Evolutionary conservation across 2,797 vertebrate genomes (phyloP).

Genomic region (Salarias fasciatus): DNA sequence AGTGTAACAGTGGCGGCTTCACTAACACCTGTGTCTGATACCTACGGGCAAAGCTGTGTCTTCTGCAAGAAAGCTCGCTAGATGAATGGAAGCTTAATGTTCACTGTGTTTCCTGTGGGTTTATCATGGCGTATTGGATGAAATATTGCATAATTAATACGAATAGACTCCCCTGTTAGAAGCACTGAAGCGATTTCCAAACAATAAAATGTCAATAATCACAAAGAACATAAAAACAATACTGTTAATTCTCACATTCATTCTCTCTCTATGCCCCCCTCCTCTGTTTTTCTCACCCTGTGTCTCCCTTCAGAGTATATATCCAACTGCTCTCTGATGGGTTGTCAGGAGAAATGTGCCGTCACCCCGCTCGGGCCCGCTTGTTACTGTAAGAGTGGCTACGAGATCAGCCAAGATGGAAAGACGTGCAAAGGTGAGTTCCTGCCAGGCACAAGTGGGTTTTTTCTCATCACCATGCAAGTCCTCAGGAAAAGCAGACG

Average conservation of each 20-base stretch:
- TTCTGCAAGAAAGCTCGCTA: conserved; percentile 21
- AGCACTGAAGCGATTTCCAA: neutral
- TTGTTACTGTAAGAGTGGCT: conserved; percentile 94
- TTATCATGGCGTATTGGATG: conserved; percentile 14
- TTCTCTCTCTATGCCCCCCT: neutral
- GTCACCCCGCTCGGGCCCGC: conserved; percentile 84
- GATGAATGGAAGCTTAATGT: conserved; percentile 26
- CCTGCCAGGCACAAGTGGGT: neutral
- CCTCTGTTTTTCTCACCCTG: neutral
- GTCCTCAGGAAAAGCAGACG: neutral
- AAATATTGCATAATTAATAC: conserved; percentile 30
- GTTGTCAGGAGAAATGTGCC: conserved; percentile 91
- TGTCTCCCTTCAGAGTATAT: conserved; percentile 78
- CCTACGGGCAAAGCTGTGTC: conserved; percentile 15
- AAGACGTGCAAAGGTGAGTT: conserved; percentile 92
- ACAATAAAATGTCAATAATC: neutral
- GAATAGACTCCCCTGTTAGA: conserved; percentile 11
- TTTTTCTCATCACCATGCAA: no score
- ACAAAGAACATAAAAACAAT: neutral
- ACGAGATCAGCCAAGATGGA: conserved; percentile 88
- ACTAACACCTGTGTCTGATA: conserved; percentile 36
- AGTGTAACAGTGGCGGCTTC: conserved; percentile 18
- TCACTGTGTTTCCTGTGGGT: conserved; percentile 28
- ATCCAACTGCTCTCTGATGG: conserved; percentile 85
- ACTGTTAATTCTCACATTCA: neutral